Conservation (phyloP, 2,113 vertebrate genomes). For the Mionectes macconnelli region DNA sequence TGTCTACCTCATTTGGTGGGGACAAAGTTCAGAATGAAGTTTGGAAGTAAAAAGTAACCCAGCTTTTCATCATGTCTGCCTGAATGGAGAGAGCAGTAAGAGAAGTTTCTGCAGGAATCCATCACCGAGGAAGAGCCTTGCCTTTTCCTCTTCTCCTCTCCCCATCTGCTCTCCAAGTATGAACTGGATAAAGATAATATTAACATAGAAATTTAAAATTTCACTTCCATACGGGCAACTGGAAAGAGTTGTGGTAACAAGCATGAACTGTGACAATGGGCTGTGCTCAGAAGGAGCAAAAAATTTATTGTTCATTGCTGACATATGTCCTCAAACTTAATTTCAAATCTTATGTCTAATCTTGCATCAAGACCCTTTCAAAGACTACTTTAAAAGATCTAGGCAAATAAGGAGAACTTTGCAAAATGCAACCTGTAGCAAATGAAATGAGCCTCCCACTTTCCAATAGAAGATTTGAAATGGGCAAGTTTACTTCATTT, state of each 20-base stretch:
- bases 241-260: background rate
- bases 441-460: background rate
- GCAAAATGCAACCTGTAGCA: background rate
- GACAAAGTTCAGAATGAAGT: background rate
- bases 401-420: background rate
- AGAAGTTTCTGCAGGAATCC: background rate
- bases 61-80: background rate
- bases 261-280: background rate
- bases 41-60: background rate
- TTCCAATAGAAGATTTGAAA: background rate
- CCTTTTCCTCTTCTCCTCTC: background rate
- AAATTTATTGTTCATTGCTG: background rate
- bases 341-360: background rate
- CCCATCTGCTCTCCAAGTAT: background rate
- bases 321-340: background rate
- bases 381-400: background rate
- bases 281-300: background rate
- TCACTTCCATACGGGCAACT: background rate
- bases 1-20: background rate
- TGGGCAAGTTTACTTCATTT: background rate
- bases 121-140: background rate
- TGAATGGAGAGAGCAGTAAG: rapidly evolving
- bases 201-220: background rate
- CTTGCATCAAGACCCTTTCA: background rate
- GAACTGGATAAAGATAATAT: background rate